Evolutionary conservation across 2,797 vertebrate species (phyloP), one percentile per base, ranked within the genome.

Genomic region (Gallinago stenura): DNA sequence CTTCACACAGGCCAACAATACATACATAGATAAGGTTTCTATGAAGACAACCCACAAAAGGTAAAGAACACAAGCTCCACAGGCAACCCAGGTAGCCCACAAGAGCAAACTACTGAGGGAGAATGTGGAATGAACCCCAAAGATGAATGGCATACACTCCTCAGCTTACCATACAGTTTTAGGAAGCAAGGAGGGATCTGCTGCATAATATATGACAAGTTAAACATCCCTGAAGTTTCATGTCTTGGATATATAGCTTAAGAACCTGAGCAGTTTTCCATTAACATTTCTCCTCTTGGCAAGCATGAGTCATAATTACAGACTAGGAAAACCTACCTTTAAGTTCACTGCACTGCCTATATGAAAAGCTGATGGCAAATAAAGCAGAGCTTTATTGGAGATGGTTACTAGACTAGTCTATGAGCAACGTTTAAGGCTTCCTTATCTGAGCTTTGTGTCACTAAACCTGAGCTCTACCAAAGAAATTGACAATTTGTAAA

Each of bases 101-200:
- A 37, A 19, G 37, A 87, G 17, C 8, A 12, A 92, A 51, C 43
- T 54, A 9, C 37, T 41, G 46, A 16, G 60, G 45, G 31, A 81
- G 10, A 65, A 53, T 2, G 15, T 11, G 24, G 45, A 83, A 85
- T 2, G 39, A 80, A 30, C 7, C 53, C 48, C 4, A 0, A n/a
- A 35, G 15, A 37, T 4, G 13, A 79, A 64, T 1, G 8, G 35
- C 6, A 13, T 2, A 30, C 12, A 15, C 25, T 41, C 73, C 19
- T 8, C 35, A 80, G 16, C 48, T 58, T 20, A 80, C 33, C 1
- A 0, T 5, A 20, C 0, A 0, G 26, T 39, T 75, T 33, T 25
- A 57, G 6, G 56, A 35, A 68, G 68, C 22, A 73, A 83, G 33
- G 33, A 76, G 12, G 43, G 17, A 85, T 54, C 53, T 89, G 69